Percentiles rank a stretch among this genome's conserved stretches.
Evolutionary conservation across 2,113 vertebrate genomes (phyloP).

Genomic region (Bubo blakistoni): DNA sequence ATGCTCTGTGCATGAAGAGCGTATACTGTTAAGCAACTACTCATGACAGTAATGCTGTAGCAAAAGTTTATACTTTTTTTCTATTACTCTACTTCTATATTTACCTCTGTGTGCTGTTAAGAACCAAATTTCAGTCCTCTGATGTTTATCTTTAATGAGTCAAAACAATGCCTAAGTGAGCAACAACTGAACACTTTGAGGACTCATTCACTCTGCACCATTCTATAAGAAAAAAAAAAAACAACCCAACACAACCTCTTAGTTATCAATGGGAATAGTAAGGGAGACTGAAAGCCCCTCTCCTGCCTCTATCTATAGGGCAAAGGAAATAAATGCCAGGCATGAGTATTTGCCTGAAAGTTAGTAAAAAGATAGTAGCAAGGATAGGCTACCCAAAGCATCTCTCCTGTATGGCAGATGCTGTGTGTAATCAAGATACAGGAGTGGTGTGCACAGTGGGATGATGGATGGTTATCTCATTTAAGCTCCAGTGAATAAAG

Average conservation of each 20-base stretch:
- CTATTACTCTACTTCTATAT: not conserved
- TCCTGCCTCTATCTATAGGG: not conserved
- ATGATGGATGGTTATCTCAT: not conserved
- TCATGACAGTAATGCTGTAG: not conserved
- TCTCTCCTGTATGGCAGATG: not conserved
- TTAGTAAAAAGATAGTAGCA: not conserved
- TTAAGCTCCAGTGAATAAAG: not conserved
- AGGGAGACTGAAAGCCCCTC: not conserved
- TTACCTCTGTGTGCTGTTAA: not conserved
- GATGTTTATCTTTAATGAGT: not conserved
- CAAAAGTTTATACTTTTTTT: not conserved
- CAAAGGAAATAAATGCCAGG: not conserved
- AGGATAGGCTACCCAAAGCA: not conserved
- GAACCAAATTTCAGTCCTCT: not conserved
- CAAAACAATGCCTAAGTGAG: not conserved
- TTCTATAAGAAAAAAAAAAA: not conserved
- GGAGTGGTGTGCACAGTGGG: not conserved
- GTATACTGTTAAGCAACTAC: not conserved
- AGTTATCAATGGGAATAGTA: not conserved
- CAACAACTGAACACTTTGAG: not conserved
- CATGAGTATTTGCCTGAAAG: not conserved
- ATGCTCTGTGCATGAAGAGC: not conserved
- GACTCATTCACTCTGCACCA: not conserved
- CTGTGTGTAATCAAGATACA: not conserved
- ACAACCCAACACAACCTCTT: not conserved